These are phyloP conservation scores for Smutsia gigantea DNA, from an alignment of 2,797 vertebrate genomes.

Conservation along the genomic window DNA sequence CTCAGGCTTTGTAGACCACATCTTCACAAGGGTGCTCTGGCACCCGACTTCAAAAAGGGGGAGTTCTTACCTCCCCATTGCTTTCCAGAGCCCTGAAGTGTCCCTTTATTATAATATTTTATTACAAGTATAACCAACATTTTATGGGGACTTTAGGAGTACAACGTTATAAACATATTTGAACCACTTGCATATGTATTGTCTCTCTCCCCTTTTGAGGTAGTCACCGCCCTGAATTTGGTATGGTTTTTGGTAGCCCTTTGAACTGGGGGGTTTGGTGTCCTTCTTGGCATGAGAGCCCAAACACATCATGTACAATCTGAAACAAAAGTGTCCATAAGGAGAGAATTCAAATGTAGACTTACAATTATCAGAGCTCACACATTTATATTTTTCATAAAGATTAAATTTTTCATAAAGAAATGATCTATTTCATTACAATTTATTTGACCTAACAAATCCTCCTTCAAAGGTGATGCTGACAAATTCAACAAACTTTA, in stretches of 20 bases:
- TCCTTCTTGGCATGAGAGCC: not conserved
- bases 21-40: rapidly evolving
- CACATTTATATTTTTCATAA: conserved; percentile 83
- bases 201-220: rapidly evolving
- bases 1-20: rapidly evolving
- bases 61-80: not conserved
- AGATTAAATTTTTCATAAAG: conserved; percentile 82
- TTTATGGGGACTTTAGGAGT: not conserved
- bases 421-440: conserved; percentile 84
- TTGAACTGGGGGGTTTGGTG: not conserved
- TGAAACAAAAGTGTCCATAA: conserved; percentile 59
- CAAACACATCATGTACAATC: not conserved
- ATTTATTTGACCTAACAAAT: conserved; percentile 84
- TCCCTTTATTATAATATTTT: not conserved
- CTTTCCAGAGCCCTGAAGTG: not conserved
- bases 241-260: not conserved
- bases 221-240: rapidly evolving
- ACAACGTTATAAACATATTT: not conserved
- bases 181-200: rapidly evolving
- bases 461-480: conserved; percentile 59
- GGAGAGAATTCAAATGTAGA: conserved; percentile 76
- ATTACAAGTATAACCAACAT: not conserved
- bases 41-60: not conserved
- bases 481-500: conserved; percentile 83
- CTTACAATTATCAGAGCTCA: conserved; percentile 71